These are phyloP conservation scores for Acestrorhynchus altus DNA, from an alignment of 2,797 vertebrate species.

Conservation along the genomic window DNA sequence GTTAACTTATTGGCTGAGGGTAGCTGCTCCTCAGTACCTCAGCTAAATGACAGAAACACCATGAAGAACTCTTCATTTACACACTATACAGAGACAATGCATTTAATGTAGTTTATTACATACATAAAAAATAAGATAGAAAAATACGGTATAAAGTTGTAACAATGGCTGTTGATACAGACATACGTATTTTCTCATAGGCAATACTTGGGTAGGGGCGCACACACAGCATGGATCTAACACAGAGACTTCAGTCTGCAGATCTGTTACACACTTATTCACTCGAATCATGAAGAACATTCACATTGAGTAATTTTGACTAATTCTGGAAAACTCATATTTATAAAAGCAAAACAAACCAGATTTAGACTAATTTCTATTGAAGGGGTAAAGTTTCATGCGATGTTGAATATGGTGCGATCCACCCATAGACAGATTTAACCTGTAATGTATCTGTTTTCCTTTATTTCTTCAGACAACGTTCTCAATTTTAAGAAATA, in stretches of 20 bases:
- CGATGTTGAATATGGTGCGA: constrained; percentile 45
- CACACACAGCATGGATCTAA: constrained; percentile 81
- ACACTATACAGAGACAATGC: constrained; percentile 84
- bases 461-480: not conserved
- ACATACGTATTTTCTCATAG: constrained; percentile 85
- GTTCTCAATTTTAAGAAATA: constrained; percentile 21
- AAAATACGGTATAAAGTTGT: constrained; percentile 95
- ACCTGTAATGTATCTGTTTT: constrained; percentile 2
- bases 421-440: constrained; percentile 36
- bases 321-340: not conserved
- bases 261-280: constrained; percentile 82
- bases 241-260: constrained; percentile 81
- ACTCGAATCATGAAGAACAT: constrained; percentile 84
- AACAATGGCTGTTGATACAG: constrained; percentile 95
- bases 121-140: constrained; percentile 95
- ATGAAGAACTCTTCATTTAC: constrained; percentile 62
- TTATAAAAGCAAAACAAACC: constrained; percentile 31
- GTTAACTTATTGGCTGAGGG: constrained; percentile 7
- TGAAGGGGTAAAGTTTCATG: constrained; percentile 75
- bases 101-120: constrained; percentile 90
- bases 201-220: constrained; percentile 87
- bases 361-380: constrained; percentile 41
- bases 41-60: not conserved
- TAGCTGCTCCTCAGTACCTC: not conserved
- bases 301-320: constrained; percentile 76